Evolutionary conservation across 2,113 vertebrate species (phyloP).

Genomic region (Nicator chloris): DNA sequence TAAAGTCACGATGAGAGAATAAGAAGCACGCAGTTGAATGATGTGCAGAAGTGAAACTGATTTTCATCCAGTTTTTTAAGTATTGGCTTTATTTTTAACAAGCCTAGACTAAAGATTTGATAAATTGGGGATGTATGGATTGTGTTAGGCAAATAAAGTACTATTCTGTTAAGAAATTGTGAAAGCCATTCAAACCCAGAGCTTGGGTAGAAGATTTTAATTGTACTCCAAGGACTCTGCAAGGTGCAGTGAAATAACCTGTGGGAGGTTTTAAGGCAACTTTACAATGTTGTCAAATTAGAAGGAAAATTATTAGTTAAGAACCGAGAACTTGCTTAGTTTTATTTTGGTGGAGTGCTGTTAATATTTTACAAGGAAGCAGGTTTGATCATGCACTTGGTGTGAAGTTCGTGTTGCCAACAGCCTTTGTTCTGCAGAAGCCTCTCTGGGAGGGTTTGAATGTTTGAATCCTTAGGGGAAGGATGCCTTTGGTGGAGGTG

Average conservation of each 20-base stretch:
- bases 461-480: not conserved
- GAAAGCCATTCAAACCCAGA: not conserved
- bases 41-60: not conserved
- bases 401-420: not conserved
- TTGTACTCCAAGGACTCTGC: not conserved
- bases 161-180: not conserved
- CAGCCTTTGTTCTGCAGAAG: not conserved
- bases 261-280: not conserved
- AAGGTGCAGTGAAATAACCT: not conserved
- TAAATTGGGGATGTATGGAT: not conserved
- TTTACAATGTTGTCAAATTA: constrained; percentile 8
- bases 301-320: not conserved
- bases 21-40: not conserved
- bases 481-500: not conserved
- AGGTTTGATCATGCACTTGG: not conserved
- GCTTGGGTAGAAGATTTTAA: not conserved
- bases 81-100: not conserved
- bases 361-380: constrained; percentile 26
- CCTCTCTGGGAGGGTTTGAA: not conserved
- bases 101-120: not conserved
- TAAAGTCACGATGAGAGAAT: not conserved
- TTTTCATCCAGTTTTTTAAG: not conserved
- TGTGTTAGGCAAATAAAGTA: not conserved
- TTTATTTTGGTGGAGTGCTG: not conserved
- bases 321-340: not conserved